A percentile compares a stretch with the other conserved stretches of the same genome.
These are phyloP conservation scores for Scylla paramamosain DNA, from an alignment of 1,140 invertebrate genomes.

Conservation along the genomic window DNA sequence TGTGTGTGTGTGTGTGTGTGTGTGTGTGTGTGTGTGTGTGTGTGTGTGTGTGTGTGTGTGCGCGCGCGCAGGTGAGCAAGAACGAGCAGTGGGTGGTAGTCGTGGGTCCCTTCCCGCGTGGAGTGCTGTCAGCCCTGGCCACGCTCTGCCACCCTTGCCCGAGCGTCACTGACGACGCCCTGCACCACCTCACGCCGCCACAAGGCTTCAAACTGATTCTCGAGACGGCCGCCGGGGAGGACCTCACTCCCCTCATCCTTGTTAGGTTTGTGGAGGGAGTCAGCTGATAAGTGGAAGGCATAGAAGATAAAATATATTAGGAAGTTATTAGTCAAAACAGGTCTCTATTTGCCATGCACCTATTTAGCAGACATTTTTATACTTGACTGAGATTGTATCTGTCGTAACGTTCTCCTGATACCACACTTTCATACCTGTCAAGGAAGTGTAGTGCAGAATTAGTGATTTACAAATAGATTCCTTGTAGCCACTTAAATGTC, in stretches of 20 bases:
- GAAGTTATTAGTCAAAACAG: no score
- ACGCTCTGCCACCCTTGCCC: conserved; percentile 12
- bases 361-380: no score
- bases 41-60: no score
- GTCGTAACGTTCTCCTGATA: no score
- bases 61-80: neutral
- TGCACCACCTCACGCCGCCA: conserved; percentile 41
- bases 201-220: conserved; percentile 41
- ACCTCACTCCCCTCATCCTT: conserved; percentile 40
- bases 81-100: conserved; percentile 56
- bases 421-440: no score
- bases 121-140: conserved; percentile 16
- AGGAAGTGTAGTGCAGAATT: no score
- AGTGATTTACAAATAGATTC: no score
- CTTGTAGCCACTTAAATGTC: no score
- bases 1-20: no score
- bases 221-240: conserved; percentile 27
- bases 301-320: neutral
- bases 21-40: no score
- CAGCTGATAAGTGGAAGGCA: neutral
- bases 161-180: conserved; percentile 56
- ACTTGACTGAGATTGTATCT: no score
- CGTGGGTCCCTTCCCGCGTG: conserved; percentile 42
- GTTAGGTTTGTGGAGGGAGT: conserved; percentile 33
- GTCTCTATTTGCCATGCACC: no score